These are phyloP conservation scores for Heteromormyrus szaboi DNA, from an alignment of 2,797 vertebrate genomes.

Conservation along the genomic window DNA sequence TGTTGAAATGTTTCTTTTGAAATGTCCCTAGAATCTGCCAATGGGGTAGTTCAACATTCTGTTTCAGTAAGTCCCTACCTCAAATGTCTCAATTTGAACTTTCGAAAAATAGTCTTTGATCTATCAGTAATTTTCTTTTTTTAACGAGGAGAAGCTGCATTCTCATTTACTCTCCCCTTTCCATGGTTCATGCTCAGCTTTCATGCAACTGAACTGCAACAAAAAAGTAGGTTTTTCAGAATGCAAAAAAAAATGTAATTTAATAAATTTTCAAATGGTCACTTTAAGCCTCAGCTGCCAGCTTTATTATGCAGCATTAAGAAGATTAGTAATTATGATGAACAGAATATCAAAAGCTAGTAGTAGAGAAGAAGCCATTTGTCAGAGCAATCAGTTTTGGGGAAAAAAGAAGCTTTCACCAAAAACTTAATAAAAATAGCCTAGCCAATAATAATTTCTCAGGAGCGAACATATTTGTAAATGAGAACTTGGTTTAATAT, in stretches of 20 bases:
- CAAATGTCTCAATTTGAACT: not conserved
- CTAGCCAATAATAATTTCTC: not conserved
- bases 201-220: not conserved
- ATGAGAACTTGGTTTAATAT: not conserved
- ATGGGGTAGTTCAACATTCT: not conserved
- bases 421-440: not conserved
- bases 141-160: not conserved
- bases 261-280: slow-evolving; percentile 1
- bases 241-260: not conserved
- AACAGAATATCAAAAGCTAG: not conserved
- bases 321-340: not conserved
- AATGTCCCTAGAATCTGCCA: not conserved
- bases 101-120: not conserved
- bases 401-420: not conserved
- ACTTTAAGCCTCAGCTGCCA: not conserved
- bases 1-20: not conserved
- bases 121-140: not conserved
- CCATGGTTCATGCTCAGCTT: not conserved
- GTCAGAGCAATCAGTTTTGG: not conserved
- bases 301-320: not conserved
- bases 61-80: not conserved
- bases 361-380: not conserved
- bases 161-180: not conserved
- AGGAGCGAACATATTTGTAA: not conserved
- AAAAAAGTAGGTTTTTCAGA: not conserved